Percentiles rank a stretch among this genome's conserved stretches.
Evolutionary conservation across 2,888 invertebrate species (phyloP).

Genomic region (Plagiodera versicolora): DNA sequence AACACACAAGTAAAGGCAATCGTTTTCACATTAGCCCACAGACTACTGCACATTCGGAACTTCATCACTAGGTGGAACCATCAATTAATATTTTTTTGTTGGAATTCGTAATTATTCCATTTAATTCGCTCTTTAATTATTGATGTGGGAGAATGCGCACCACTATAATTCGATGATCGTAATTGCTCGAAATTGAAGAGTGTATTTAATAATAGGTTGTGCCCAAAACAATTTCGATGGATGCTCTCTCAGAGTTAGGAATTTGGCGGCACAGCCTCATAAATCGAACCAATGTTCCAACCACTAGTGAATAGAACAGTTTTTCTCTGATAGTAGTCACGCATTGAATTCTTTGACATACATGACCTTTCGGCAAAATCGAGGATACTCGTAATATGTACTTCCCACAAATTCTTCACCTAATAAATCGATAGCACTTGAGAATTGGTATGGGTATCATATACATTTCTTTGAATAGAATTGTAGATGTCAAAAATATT

Average conservation of each 20-base stretch:
- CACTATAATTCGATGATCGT: constrained; percentile 24
- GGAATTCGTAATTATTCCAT: constrained; percentile 36
- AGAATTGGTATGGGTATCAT: too few species aligned
- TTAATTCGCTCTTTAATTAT: constrained; percentile 33
- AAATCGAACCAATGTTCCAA: background rate
- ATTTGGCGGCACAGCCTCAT: background rate
- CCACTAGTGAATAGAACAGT: too few species aligned
- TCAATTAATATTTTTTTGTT: constrained; percentile 38
- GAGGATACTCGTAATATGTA: too few species aligned
- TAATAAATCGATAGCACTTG: too few species aligned
- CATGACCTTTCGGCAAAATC: too few species aligned
- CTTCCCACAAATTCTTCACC: too few species aligned
- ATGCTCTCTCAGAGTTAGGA: background rate
- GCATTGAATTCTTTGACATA: too few species aligned
- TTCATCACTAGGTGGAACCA: constrained; percentile 35
- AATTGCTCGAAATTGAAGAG: constrained; percentile 28
- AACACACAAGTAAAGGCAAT: background rate
- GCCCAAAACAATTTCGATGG: constrained; percentile 7
- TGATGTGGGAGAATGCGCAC: constrained; percentile 34
- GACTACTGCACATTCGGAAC: constrained; percentile 12
- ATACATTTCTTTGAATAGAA: too few species aligned
- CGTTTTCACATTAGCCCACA: background rate
- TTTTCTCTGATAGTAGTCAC: too few species aligned
- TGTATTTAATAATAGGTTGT: constrained; percentile 23
- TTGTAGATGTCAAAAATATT: too few species aligned